These are phyloP conservation scores for Sipha maydis DNA, from an alignment of 2,888 invertebrate species.

Conservation along the genomic window DNA sequence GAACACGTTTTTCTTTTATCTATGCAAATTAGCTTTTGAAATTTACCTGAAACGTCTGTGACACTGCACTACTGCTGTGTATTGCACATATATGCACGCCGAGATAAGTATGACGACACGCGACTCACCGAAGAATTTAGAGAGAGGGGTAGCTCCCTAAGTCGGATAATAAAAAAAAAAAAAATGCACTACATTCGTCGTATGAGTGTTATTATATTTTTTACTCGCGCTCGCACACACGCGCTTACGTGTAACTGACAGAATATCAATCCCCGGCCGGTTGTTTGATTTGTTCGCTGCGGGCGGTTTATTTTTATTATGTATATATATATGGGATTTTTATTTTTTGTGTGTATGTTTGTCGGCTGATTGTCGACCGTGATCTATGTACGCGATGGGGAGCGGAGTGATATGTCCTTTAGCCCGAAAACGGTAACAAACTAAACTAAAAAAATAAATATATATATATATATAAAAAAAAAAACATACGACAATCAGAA, in stretches of 20 bases:
- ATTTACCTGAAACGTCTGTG: conserved; percentile 59
- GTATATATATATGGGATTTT: not conserved
- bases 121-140: not conserved
- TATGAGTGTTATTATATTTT: conserved; percentile 25
- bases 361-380: conserved; percentile 52
- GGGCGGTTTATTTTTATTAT: conserved; percentile 50
- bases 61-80: not conserved
- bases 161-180: conserved; percentile 37
- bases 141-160: not conserved
- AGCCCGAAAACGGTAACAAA: conserved; percentile 49
- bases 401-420: not conserved
- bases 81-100: not conserved
- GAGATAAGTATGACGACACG: not conserved
- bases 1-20: not conserved
- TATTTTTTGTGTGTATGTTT: conserved; percentile 5
- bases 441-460: not conserved
- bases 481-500: conserved; percentile 29
- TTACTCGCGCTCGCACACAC: not conserved
- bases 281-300: conserved; percentile 61
- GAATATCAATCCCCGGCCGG: conserved; percentile 60
- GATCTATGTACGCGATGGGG: conserved; percentile 7
- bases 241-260: conserved; percentile 53
- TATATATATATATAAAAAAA: not conserved
- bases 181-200: not conserved
- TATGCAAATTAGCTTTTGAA: conserved; percentile 51